Conservation (phyloP, 2,113 vertebrate species). For the Rhinolophus sinicus region DNA sequence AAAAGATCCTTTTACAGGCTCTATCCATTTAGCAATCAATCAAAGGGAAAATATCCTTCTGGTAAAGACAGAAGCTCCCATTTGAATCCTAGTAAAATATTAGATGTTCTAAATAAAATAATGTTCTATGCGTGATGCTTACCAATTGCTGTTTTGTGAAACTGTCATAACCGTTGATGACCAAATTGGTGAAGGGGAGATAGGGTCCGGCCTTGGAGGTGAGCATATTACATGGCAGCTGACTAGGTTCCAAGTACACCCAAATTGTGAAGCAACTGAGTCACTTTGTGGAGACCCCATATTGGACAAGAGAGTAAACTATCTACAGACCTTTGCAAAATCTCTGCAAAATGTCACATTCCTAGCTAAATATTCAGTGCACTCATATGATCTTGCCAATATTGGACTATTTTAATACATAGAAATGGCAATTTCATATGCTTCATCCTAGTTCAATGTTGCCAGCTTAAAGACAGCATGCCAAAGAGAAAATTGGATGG, state of each 20-base stretch:
- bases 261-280: background rate
- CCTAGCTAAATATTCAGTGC: background rate
- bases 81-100: conserved; percentile 53
- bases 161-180: background rate
- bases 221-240: background rate
- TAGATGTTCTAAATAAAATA: conserved; percentile 56
- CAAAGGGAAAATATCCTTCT: conserved; percentile 42
- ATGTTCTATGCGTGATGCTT: background rate
- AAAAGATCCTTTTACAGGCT: conserved; percentile 35
- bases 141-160: background rate
- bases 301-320: background rate
- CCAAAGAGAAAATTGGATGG: background rate
- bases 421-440: background rate
- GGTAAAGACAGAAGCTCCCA: conserved; percentile 33
- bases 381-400: background rate
- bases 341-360: background rate
- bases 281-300: background rate
- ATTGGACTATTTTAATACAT: background rate
- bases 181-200: background rate
- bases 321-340: background rate
- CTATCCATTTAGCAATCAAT: conserved; percentile 68
- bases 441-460: background rate
- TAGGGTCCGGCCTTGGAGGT: background rate
- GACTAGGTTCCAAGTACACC: background rate
- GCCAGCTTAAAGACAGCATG: background rate